phyloP scores from a whole-genome alignment of 2,888 invertebrate genomes.

The Melitaea athalia region DNA sequence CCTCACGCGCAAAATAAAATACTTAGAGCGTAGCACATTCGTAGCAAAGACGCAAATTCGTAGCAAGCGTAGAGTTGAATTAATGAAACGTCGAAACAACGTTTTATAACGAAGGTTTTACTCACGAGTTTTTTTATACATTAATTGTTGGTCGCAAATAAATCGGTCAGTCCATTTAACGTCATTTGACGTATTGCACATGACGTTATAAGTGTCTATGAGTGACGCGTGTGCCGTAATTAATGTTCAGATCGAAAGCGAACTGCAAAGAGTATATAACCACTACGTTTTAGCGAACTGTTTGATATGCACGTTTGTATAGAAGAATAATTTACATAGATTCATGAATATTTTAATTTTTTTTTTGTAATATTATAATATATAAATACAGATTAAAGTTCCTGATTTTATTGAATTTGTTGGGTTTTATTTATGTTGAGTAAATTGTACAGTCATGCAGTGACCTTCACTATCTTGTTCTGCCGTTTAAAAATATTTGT shows the following conservation, averaged over 20 bases:
- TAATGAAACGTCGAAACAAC: background rate
- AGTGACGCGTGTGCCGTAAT: conserved; percentile 22
- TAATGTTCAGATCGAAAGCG: conserved; percentile 5
- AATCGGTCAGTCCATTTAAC: conserved; percentile 10
- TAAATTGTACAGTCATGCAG: too few species aligned
- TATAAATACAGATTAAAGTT: too few species aligned
- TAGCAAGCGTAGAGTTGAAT: background rate
- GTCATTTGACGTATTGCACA: conserved; percentile 24
- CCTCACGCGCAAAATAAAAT: background rate
- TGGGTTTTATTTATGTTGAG: too few species aligned
- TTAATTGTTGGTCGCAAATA: conserved; percentile 2
- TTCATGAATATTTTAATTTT: too few species aligned
- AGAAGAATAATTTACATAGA: background rate
- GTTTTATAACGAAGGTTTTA: background rate
- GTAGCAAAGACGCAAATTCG: conserved; percentile 3
- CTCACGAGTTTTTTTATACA: background rate
- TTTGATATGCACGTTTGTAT: background rate
- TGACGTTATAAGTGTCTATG: conserved; percentile 18
- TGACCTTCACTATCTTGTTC: too few species aligned
- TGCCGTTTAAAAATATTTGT: too few species aligned
- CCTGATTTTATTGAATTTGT: too few species aligned
- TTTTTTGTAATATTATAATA: too few species aligned
- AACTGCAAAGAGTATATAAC: too few species aligned
- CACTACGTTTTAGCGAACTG: too few species aligned
- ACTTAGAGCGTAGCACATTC: background rate